These are phyloP conservation scores for Drosophila imparisetae DNA, from an alignment of 2,888 invertebrate genomes.

Conservation along the genomic window DNA sequence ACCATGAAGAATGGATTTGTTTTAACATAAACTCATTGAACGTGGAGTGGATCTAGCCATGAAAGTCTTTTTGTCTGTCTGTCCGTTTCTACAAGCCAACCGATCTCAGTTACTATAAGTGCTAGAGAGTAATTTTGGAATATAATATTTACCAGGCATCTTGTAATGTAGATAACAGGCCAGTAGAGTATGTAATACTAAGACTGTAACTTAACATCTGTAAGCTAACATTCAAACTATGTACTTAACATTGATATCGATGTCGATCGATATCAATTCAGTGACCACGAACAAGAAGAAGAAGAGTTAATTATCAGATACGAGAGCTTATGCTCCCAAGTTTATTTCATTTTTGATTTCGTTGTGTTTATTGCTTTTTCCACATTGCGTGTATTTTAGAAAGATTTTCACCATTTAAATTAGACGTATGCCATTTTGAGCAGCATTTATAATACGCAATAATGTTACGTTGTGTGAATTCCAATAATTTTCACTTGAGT, in stretches of 20 bases:
- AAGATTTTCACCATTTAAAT: not conserved
- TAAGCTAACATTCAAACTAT: too few species aligned
- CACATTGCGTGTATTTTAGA: too few species aligned
- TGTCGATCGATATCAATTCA: too few species aligned
- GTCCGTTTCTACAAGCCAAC: not conserved
- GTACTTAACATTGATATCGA: too few species aligned
- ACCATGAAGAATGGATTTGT: not conserved
- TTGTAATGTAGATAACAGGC: too few species aligned
- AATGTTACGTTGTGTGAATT: constrained; percentile 35
- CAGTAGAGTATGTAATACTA: too few species aligned
- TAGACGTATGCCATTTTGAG: not conserved
- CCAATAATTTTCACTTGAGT: constrained; percentile 7
- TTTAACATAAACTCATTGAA: not conserved
- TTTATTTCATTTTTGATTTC: not conserved
- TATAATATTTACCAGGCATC: not conserved
- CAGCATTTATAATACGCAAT: not conserved
- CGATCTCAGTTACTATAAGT: not conserved
- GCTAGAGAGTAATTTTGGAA: not conserved
- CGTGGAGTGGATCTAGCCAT: not conserved
- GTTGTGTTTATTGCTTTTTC: not conserved
- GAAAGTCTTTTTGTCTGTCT: too few species aligned
- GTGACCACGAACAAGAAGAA: too few species aligned
- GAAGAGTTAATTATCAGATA: not conserved
- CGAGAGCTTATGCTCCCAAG: not conserved
- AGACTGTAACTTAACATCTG: too few species aligned